These are phyloP conservation scores for Phalacrocorax brasilianus DNA, from an alignment of 2,113 vertebrate species.

Conservation along the genomic window DNA sequence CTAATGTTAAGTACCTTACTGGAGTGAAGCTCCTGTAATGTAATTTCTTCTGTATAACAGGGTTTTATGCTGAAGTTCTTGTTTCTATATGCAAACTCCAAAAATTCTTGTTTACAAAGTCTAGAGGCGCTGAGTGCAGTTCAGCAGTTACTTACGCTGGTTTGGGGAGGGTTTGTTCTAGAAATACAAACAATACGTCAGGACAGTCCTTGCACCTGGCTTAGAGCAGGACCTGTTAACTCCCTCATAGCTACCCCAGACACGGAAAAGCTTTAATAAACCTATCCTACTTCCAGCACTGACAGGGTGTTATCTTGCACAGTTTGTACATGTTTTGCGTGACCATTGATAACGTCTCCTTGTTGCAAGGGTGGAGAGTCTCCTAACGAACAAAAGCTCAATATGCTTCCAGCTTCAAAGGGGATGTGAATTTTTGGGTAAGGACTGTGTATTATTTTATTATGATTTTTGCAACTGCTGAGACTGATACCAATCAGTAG, in stretches of 20 bases:
- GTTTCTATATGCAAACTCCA: background rate
- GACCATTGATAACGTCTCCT: background rate
- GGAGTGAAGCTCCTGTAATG: background rate
- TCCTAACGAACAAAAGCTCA: background rate
- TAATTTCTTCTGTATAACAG: background rate
- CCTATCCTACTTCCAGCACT: background rate
- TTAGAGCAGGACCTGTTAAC: background rate
- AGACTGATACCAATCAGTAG: background rate
- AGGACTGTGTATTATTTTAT: background rate
- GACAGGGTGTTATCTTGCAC: background rate
- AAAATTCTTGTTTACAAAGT: background rate
- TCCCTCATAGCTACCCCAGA: background rate
- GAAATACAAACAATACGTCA: background rate
- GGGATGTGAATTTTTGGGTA: background rate
- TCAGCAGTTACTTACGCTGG: background rate
- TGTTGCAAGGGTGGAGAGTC: conserved; percentile 1
- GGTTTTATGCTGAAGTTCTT: background rate
- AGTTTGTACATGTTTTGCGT: background rate
- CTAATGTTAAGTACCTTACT: background rate
- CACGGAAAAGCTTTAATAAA: background rate
- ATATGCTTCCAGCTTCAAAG: background rate
- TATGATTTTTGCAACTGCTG: background rate
- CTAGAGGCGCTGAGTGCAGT: background rate
- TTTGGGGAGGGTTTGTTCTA: background rate
- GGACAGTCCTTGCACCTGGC: background rate